phyloP scores from a whole-genome alignment of 2,113 vertebrate genomes.

The Nothobranchius kuhntae region DNA sequence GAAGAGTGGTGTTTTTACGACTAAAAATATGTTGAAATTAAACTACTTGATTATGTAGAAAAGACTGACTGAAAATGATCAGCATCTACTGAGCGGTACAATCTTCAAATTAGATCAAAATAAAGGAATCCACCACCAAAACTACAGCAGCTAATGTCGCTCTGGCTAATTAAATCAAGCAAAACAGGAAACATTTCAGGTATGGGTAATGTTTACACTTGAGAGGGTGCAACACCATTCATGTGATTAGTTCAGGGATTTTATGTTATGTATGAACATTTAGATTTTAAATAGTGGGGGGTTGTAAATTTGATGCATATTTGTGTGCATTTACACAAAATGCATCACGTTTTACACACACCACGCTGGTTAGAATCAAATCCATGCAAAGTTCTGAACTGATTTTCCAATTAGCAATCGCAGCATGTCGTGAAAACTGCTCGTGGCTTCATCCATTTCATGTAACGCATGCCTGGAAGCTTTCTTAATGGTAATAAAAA shows the following conservation, averaged over 20 bases:
- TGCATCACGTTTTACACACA: neutral
- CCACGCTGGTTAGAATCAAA: neutral
- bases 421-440: conserved; percentile 6
- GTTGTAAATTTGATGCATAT: neutral
- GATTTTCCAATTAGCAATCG: conserved; percentile 26
- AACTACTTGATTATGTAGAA: too few species aligned
- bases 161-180: conserved; percentile 7
- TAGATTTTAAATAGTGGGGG: neutral
- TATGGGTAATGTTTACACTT: conserved; percentile 55
- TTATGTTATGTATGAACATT: neutral
- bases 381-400: neutral
- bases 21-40: too few species aligned
- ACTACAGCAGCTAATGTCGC: conserved; percentile 34
- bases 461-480: neutral
- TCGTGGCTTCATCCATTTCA: neutral
- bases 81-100: neutral
- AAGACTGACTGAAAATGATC: neutral
- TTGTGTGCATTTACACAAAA: neutral
- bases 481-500: neutral
- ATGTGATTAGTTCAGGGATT: neutral
- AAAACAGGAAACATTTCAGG: conserved; percentile 19
- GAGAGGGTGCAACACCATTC: neutral
- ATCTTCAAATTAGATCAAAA: conserved; percentile 1
- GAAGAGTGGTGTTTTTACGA: neutral
- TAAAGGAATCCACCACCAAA: conserved; percentile 41